These are phyloP conservation scores for Drosophila birchii DNA, from an alignment of 2,888 invertebrate species.

Conservation along the genomic window DNA sequence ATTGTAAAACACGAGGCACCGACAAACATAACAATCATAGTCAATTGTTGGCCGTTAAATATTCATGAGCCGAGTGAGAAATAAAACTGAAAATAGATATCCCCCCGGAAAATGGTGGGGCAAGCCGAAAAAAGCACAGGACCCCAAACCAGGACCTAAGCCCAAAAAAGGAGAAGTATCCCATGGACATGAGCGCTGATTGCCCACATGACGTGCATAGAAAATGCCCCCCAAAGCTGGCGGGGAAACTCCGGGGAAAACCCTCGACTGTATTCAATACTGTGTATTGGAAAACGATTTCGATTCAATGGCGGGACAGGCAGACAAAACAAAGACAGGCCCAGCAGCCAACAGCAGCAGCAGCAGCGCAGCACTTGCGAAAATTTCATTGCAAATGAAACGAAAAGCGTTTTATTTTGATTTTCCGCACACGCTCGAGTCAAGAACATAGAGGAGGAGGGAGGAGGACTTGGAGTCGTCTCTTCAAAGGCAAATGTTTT, in stretches of 20 bases:
- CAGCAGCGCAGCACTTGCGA: slow-evolving; percentile 60
- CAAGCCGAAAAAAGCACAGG: slow-evolving; percentile 4
- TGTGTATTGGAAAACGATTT: slow-evolving; percentile 72
- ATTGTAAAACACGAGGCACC: slow-evolving; percentile 56
- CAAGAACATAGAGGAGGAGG: slow-evolving; percentile 17
- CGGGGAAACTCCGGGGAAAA: slow-evolving; percentile 9
- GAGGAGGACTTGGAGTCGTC: slow-evolving; percentile 6
- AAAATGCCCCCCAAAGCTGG: slow-evolving; percentile 34
- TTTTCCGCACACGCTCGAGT: slow-evolving; percentile 72
- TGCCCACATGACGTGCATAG: slow-evolving; percentile 75
- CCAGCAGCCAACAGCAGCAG: slow-evolving; percentile 11
- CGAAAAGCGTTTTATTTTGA: slow-evolving; percentile 80
- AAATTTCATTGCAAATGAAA: slow-evolving; percentile 79
- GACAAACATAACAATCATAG: slow-evolving; percentile 75
- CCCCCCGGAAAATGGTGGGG: not conserved
- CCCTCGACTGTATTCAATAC: slow-evolving; percentile 43
- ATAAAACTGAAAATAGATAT: slow-evolving; percentile 64
- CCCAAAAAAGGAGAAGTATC: slow-evolving; percentile 43
- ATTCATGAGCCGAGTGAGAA: slow-evolving; percentile 74
- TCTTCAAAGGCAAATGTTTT: slow-evolving; percentile 68
- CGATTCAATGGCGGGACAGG: slow-evolving; percentile 30
- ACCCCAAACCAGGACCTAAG: slow-evolving; percentile 35
- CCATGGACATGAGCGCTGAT: slow-evolving; percentile 65
- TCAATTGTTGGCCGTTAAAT: slow-evolving; percentile 77
- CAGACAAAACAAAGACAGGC: slow-evolving; percentile 59